Percentiles rank a stretch among this genome's conserved stretches.
Evolutionary conservation across 1,140 invertebrate species (phyloP).

Genomic region (Macrocentrus cingulum): DNA sequence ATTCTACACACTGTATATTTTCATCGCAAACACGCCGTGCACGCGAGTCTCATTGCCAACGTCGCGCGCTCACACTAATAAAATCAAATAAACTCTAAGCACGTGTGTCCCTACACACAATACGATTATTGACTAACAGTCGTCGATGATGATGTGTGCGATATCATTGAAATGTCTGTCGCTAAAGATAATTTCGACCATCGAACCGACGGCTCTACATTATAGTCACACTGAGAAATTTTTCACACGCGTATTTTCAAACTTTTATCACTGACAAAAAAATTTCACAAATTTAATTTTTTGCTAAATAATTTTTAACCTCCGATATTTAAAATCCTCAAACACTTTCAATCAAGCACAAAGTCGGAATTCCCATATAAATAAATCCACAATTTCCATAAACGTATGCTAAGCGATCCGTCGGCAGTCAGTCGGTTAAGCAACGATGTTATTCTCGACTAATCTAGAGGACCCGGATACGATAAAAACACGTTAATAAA

Average conservation of each 20-base stretch:
- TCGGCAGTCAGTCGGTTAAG: slow-evolving; percentile 9
- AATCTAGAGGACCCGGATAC: slow-evolving; percentile 16
- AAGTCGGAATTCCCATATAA: too few relatives aligned
- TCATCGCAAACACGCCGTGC: neutral
- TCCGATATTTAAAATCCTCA: too few relatives aligned
- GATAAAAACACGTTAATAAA: slow-evolving; percentile 22
- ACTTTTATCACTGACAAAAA: too few relatives aligned
- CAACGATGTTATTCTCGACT: slow-evolving; percentile 15
- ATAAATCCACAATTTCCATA: neutral
- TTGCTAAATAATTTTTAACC: too few relatives aligned
- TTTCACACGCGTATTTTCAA: too few relatives aligned
- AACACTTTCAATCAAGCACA: too few relatives aligned
- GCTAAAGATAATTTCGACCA: slow-evolving; percentile 4
- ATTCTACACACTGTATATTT: neutral
- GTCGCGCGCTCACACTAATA: neutral
- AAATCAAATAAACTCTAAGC: neutral
- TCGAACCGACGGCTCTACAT: too few relatives aligned
- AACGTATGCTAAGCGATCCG: slow-evolving; percentile 4
- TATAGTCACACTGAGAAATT: too few relatives aligned
- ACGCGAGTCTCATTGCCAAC: neutral
- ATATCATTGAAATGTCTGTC: slow-evolving; percentile 9
- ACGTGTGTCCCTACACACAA: neutral
- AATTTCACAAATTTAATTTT: too few relatives aligned
- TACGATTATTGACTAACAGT: slow-evolving; percentile 1
- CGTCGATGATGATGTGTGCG: slow-evolving; percentile 12